Base-by-base conservation (phyloP, 2,797 vertebrate species). In the Chelidonichthys spinosus region DNA sequence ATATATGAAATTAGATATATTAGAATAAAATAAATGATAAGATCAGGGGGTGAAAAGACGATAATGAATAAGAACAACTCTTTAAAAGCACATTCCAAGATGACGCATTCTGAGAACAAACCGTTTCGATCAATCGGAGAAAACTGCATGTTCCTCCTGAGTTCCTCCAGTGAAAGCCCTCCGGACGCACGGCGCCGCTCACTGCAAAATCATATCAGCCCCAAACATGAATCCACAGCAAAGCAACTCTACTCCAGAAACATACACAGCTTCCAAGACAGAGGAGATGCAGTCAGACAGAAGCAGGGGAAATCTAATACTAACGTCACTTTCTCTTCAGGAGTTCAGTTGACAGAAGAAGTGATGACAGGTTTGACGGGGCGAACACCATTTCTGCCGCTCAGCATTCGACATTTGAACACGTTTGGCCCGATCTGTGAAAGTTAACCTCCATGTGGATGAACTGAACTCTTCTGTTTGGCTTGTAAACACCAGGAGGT, bases 61-160 rank as follows among this genome's bases (percentile, higher is more conserved):
- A 60, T 18, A 44, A 32, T 42, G 18, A 39, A 43, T 3, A 44
- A 18, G n/a, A 56, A 18, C 37, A 40, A 14, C 40, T 15, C 36
- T 39, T 39, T 5, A n/a, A 39, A 58, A 39, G 15, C 9, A 58
- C 36, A 56, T 56, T 37, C 10, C 7, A 56, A 56, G 56, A 6
- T 10, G 11, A 54, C 32, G 5, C 9, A 2, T 6, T 40, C 35
- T 70, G 65, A 11, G 50, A 36, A 92, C 95, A 88, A 92, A 98
- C 97, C 96, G 0, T 98, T 98, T 82, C 96, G 94, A 90, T 99
- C 98, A 1, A 96, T 93, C 0, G 96, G 87, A 1, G 96, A 95
- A 74, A 94, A 96, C 83, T 96, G 96, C 90, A 97, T 95, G 89
- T 81, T 96, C 81, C 94, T 95, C n/a, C 95, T 95, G 58, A 97